A percentile compares a stretch with the other conserved stretches of the same genome.
phyloP scores from a whole-genome alignment of 2,797 vertebrate species.

The Phaenicophaeus curvirostris region DNA sequence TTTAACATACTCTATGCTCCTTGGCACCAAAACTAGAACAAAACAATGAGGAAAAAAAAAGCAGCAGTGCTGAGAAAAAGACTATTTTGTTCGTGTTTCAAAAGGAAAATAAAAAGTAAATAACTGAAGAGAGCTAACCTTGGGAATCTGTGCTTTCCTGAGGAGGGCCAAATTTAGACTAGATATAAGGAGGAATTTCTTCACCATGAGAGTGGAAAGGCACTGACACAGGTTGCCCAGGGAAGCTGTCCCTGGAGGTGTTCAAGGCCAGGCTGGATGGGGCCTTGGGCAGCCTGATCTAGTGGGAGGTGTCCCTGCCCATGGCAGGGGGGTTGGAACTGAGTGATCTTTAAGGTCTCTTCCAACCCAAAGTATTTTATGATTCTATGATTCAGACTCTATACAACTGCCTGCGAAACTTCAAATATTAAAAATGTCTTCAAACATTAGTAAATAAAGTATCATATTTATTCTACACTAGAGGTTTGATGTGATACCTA shows the following conservation, averaged over 20 bases:
- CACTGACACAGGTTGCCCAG: too few species aligned
- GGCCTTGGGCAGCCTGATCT: too few species aligned
- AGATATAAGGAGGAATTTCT: too few species aligned
- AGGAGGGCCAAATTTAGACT: too few species aligned
- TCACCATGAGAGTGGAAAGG: too few species aligned
- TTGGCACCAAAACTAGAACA: neutral
- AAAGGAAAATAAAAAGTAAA: neutral
- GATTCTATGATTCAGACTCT: conserved; percentile 1
- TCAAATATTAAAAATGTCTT: conserved; percentile 44
- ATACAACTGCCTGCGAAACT: neutral
- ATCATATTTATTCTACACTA: neutral
- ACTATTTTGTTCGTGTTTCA: neutral
- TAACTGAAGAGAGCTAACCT: neutral
- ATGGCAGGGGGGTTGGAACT: too few species aligned
- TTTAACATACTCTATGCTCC: neutral
- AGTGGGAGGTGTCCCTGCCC: too few species aligned
- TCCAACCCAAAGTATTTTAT: too few species aligned
- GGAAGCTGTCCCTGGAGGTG: too few species aligned
- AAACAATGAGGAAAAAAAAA: conserved; percentile 26
- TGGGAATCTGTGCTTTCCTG: neutral
- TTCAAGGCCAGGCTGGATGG: too few species aligned
- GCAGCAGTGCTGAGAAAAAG: neutral
- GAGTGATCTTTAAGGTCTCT: too few species aligned
- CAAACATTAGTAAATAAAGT: conserved; percentile 46
- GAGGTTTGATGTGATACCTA: conserved; percentile 12